A percentile compares a stretch with the other conserved stretches of the same genome.
phyloP scores from a whole-genome alignment of 2,113 vertebrate species.

The Limnothrissa miodon region DNA sequence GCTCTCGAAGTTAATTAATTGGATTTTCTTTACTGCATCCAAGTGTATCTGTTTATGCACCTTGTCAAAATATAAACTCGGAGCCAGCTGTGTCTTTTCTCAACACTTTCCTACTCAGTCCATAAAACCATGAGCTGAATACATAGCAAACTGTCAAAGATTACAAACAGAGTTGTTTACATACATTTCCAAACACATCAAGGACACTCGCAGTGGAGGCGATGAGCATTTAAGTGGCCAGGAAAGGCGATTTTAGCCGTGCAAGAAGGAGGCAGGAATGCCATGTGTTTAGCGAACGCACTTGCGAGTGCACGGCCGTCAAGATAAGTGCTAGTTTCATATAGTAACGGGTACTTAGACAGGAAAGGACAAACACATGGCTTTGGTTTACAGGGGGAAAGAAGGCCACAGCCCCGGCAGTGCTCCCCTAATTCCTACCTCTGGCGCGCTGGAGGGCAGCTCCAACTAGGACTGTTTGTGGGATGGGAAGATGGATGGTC shows the following conservation, averaged over 20 bases:
- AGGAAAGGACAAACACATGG: conserved; percentile 52
- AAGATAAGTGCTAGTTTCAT: conserved; percentile 46
- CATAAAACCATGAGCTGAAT: not conserved
- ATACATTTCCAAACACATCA: conserved; percentile 26
- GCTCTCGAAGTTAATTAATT: not conserved
- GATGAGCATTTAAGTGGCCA: conserved; percentile 42
- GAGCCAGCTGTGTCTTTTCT: conserved; percentile 37
- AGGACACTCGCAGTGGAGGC: not conserved
- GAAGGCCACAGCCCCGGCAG: conserved; percentile 41
- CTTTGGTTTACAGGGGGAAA: conserved; percentile 48
- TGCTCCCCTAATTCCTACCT: conserved; percentile 51
- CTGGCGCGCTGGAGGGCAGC: conserved; percentile 37
- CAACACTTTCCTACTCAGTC: conserved; percentile 5
- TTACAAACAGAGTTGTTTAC: conserved; percentile 41
- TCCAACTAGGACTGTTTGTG: conserved; percentile 49
- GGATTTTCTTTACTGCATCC: not conserved
- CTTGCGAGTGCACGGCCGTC: conserved; percentile 34
- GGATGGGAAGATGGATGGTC: conserved; percentile 29
- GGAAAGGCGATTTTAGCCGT: conserved; percentile 4
- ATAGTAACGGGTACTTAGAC: conserved; percentile 52
- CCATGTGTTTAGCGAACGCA: conserved; percentile 41
- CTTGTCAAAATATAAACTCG: not conserved
- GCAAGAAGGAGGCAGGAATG: conserved; percentile 55
- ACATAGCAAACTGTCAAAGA: conserved; percentile 17
- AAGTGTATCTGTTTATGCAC: not conserved